A percentile compares a stretch with the other conserved stretches of the same genome.
Conservation (phyloP, 1,140 invertebrate genomes). For the Lycorma delicatula region DNA sequence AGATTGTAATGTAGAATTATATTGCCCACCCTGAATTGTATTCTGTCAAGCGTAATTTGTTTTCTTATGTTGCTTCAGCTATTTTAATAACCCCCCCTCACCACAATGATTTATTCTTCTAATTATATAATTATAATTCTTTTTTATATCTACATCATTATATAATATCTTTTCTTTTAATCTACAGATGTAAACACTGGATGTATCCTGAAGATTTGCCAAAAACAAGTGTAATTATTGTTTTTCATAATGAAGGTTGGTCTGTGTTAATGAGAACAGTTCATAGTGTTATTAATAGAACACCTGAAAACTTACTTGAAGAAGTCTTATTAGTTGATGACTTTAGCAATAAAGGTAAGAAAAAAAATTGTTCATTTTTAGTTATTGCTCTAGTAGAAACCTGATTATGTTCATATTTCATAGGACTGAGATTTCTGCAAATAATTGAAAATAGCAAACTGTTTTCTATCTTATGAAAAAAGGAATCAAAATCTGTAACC, state of each 20-base stretch:
- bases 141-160: no score
- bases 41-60: no score
- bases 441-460: neutral
- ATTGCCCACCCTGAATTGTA: no score
- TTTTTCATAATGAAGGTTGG: constrained; percentile 98
- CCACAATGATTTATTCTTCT: no score
- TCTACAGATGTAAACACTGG: constrained; percentile 85
- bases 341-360: constrained; percentile 83
- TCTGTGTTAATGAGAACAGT: constrained; percentile 93
- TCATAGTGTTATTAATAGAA: constrained; percentile 88
- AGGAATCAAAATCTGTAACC: no score
- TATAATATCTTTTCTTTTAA: no score
- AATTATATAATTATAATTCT: no score
- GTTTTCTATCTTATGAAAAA: no score
- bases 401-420: neutral
- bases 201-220: constrained; percentile 86
- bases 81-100: no score
- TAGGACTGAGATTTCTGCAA: neutral
- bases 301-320: constrained; percentile 81
- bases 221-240: constrained; percentile 89
- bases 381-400: neutral
- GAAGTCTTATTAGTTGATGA: constrained; percentile 98
- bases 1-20: no score
- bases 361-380: neutral
- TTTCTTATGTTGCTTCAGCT: no score